Evolutionary conservation across 2,113 vertebrate species (phyloP).

Genomic region (Dendropsophus ebraccatus): DNA sequence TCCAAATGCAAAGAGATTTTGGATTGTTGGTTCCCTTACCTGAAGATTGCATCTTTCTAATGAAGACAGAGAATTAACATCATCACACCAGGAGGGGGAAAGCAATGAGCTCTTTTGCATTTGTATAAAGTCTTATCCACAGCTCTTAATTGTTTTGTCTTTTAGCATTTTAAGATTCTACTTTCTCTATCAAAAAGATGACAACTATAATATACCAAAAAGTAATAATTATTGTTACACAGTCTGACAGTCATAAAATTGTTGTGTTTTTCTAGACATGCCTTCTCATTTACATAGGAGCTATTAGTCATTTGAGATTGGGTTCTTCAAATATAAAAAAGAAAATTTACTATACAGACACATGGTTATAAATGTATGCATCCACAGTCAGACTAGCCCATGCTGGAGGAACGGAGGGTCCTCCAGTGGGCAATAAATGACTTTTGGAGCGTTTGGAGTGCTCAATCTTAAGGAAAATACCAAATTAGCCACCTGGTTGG

Average conservation of each 20-base stretch:
- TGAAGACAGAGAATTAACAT: constrained; percentile 71
- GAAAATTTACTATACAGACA: not conserved
- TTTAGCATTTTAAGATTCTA: constrained; percentile 63
- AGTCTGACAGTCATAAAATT: constrained; percentile 65
- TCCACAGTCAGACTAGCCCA: too few species aligned
- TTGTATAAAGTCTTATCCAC: constrained; percentile 63
- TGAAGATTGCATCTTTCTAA: constrained; percentile 67
- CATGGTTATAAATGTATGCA: too few species aligned
- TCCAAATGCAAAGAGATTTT: constrained; percentile 7
- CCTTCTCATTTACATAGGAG: constrained; percentile 68
- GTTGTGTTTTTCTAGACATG: constrained; percentile 66
- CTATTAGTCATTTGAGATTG: constrained; percentile 61
- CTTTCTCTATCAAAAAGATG: constrained; percentile 64
- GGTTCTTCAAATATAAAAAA: not conserved
- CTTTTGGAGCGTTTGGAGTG: too few species aligned
- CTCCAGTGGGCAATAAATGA: too few species aligned
- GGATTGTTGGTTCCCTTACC: constrained; percentile 8
- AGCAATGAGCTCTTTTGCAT: constrained; percentile 68
- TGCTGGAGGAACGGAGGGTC: too few species aligned
- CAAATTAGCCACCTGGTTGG: too few species aligned
- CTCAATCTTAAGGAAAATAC: too few species aligned
- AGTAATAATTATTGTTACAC: constrained; percentile 71
- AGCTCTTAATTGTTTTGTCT: constrained; percentile 67
- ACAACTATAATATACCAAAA: constrained; percentile 68
- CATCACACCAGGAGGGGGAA: constrained; percentile 69